Conservation (phyloP, 1,140 invertebrate species). For the Micrasema minimum region DNA sequence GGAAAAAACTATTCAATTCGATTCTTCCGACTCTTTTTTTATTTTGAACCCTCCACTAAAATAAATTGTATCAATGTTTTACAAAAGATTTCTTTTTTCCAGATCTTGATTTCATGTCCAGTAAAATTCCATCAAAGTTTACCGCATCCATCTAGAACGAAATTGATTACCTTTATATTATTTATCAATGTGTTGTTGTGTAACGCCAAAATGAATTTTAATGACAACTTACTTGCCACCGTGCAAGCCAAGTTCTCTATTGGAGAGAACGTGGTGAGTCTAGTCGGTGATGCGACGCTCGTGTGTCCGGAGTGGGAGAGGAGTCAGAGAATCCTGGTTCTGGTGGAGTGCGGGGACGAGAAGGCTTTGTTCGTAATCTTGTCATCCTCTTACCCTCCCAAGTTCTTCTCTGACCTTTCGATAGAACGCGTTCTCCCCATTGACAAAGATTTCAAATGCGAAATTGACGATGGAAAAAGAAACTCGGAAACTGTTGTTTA, state of each 20-base stretch:
- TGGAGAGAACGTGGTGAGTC: conserved; percentile 68
- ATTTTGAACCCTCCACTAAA: no score
- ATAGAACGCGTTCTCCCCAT: conserved; percentile 81
- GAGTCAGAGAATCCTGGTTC: conserved; percentile 62
- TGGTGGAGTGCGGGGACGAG: conserved; percentile 64
- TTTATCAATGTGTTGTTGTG: no score
- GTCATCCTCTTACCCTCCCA: conserved; percentile 68
- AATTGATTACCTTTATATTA: no score
- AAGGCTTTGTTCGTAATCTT: conserved; percentile 61
- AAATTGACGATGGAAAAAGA: conserved; percentile 70
- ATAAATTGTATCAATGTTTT: no score
- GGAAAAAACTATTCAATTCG: no score
- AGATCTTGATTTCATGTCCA: no score
- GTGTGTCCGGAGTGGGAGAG: conserved; percentile 62
- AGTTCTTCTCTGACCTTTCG: conserved; percentile 75
- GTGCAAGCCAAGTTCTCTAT: conserved; percentile 68
- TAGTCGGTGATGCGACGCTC: conserved; percentile 62
- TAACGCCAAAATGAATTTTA: conserved; percentile 22
- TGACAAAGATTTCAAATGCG: conserved; percentile 79
- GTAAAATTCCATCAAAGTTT: no score
- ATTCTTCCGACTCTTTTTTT: no score
- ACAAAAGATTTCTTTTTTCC: no score
- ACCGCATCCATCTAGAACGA: no score
- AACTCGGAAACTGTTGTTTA: conserved; percentile 63
- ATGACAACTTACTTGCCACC: conserved; percentile 26